phyloP scores from a whole-genome alignment of 2,797 vertebrate species.

The Enteromius radiatus region DNA sequence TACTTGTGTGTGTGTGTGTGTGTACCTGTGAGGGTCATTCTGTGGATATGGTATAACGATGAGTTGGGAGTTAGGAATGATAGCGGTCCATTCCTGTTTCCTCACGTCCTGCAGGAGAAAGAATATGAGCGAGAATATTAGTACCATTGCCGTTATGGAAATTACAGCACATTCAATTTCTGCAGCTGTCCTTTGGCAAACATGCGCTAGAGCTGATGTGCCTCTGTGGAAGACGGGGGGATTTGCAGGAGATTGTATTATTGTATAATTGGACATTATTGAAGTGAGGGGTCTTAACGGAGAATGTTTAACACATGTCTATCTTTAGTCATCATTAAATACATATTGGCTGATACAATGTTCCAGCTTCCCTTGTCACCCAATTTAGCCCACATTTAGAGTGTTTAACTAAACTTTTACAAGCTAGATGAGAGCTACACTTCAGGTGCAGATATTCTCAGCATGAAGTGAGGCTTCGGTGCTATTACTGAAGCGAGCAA shows the following conservation, averaged over 20 bases:
- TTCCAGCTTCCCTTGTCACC: not conserved
- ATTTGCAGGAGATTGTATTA: slow-evolving; percentile 10
- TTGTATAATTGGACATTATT: slow-evolving; percentile 28
- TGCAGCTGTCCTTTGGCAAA: slow-evolving; percentile 25
- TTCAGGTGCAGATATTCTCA: not conserved
- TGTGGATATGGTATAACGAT: slow-evolving; percentile 95
- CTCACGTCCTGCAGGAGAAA: slow-evolving; percentile 76
- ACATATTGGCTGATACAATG: not conserved
- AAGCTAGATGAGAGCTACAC: not conserved
- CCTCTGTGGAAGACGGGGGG: slow-evolving; percentile 1
- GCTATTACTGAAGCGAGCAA: slow-evolving; percentile 7
- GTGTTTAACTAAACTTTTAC: slow-evolving; percentile 7
- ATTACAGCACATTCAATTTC: slow-evolving; percentile 31
- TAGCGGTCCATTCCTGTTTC: slow-evolving; percentile 95
- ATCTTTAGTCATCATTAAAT: slow-evolving; percentile 15
- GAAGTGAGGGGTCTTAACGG: slow-evolving; percentile 4
- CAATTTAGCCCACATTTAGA: not conserved
- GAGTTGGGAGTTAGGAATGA: slow-evolving; percentile 98
- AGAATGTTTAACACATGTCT: slow-evolving; percentile 11
- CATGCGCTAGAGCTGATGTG: slow-evolving; percentile 9
- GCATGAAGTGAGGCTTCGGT: slow-evolving; percentile 22
- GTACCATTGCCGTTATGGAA: slow-evolving; percentile 22
- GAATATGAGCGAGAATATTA: slow-evolving; percentile 24
- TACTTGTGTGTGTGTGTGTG: slow-evolving; percentile 13
- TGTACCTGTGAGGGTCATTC: slow-evolving; percentile 87